A percentile compares a stretch with the other conserved stretches of the same genome.
Conservation (phyloP, 2,113 vertebrate genomes). For the Pomatostomus ruficeps region DNA sequence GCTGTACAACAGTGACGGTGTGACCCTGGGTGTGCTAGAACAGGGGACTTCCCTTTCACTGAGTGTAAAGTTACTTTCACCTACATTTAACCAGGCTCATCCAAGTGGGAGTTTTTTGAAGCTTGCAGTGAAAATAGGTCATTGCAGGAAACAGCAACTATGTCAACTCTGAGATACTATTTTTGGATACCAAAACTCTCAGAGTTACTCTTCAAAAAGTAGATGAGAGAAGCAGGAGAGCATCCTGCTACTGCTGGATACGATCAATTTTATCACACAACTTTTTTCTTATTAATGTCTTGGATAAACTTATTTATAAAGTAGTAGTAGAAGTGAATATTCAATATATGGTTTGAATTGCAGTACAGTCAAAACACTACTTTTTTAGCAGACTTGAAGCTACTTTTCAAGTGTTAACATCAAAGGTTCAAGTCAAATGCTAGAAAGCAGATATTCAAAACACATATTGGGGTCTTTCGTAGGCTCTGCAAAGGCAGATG, state of each 20-base stretch:
- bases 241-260: background rate
- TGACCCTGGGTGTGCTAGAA: fast-evolving
- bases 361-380: background rate
- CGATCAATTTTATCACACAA: background rate
- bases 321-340: background rate
- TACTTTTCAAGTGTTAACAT: background rate
- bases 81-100: background rate
- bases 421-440: background rate
- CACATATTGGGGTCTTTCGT: background rate
- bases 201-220: background rate
- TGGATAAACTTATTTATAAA: background rate
- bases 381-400: background rate
- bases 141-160: background rate
- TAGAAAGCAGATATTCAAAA: background rate
- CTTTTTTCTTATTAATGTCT: background rate
- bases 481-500: background rate
- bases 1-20: fast-evolving
- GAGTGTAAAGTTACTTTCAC: background rate
- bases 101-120: background rate
- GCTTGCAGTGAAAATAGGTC: background rate
- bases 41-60: background rate
- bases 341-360: background rate
- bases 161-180: background rate
- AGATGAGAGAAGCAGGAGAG: background rate
- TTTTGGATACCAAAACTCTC: background rate